A percentile compares a stretch with the other conserved stretches of the same genome.
phyloP scores from a whole-genome alignment of 2,888 invertebrate genomes.

The Gari tellinella region DNA sequence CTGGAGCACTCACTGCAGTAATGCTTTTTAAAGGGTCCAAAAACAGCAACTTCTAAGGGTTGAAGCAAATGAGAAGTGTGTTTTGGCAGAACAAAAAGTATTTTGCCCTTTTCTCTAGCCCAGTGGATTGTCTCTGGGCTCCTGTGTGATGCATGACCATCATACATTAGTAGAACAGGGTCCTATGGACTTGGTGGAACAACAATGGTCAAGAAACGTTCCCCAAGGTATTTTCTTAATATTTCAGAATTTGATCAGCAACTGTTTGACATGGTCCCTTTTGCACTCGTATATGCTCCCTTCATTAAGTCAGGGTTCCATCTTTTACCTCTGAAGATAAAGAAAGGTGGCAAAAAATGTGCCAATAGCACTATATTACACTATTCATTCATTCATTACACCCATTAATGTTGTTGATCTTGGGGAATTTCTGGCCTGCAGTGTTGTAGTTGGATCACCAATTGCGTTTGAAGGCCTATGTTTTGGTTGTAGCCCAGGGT shows the following conservation, averaged over 20 bases:
- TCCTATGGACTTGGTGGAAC: no score
- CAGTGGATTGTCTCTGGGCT: no score
- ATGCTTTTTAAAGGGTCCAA: conserved; percentile 30
- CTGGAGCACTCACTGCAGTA: conserved; percentile 12
- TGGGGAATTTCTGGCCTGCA: conserved; percentile 14
- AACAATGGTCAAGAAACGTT: conserved; percentile 6
- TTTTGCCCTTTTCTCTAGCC: conserved; percentile 3
- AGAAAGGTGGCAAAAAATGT: conserved; percentile 23
- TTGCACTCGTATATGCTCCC: neutral
- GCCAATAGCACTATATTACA: no score
- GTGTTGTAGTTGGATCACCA: neutral
- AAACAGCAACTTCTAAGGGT: conserved; percentile 18
- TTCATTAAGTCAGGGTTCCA: neutral
- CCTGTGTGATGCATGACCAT: no score
- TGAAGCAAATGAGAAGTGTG: conserved; percentile 25
- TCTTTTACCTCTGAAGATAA: conserved; percentile 25
- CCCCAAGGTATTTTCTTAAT: conserved; percentile 10
- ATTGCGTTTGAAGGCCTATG: conserved; percentile 13
- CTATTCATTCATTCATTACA: no score
- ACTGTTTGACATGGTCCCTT: neutral
- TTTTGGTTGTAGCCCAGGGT: no score
- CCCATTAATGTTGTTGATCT: no score
- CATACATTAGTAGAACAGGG: no score
- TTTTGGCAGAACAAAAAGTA: conserved; percentile 16
- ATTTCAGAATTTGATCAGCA: conserved; percentile 9